Evolutionary conservation across 2,797 vertebrate genomes (phyloP).

Genomic region (Sus cebifrons): DNA sequence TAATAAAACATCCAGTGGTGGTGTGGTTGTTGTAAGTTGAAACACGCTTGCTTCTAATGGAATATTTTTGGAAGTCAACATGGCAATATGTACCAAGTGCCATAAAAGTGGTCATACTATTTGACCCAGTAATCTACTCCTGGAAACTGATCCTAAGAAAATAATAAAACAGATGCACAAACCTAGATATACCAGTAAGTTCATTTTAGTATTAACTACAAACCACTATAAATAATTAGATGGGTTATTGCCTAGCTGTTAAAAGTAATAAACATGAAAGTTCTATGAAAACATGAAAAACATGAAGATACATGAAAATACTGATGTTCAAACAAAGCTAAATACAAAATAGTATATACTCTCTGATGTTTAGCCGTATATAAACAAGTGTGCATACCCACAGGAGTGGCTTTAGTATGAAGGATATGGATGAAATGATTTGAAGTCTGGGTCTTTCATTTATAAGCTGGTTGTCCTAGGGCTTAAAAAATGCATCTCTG

Average conservation of each 20-base stretch:
- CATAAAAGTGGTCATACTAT: neutral
- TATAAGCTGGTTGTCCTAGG: constrained; percentile 2
- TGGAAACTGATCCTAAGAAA: constrained; percentile 61
- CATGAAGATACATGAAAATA: neutral
- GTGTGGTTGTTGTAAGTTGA: neutral
- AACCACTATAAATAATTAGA: neutral
- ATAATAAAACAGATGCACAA: neutral
- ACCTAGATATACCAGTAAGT: neutral
- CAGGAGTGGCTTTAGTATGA: neutral
- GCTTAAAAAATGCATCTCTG: constrained; percentile 7
- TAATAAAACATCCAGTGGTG: neutral
- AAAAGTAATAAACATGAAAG: neutral
- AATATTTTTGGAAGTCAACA: constrained; percentile 37
- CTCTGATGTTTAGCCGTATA: neutral
- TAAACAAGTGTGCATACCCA: neutral
- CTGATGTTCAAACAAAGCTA: neutral
- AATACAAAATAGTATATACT: neutral
- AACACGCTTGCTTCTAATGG: neutral
- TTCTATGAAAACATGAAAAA: constrained; percentile 45
- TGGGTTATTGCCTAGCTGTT: neutral
- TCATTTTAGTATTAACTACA: constrained; percentile 46
- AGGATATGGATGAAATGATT: neutral
- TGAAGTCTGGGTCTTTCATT: constrained; percentile 19
- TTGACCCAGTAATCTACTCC: neutral
- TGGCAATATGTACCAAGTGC: neutral